Percentiles rank a stretch among this genome's conserved stretches.
phyloP scores from a whole-genome alignment of 2,113 vertebrate genomes.

The Dipodomys merriami region DNA sequence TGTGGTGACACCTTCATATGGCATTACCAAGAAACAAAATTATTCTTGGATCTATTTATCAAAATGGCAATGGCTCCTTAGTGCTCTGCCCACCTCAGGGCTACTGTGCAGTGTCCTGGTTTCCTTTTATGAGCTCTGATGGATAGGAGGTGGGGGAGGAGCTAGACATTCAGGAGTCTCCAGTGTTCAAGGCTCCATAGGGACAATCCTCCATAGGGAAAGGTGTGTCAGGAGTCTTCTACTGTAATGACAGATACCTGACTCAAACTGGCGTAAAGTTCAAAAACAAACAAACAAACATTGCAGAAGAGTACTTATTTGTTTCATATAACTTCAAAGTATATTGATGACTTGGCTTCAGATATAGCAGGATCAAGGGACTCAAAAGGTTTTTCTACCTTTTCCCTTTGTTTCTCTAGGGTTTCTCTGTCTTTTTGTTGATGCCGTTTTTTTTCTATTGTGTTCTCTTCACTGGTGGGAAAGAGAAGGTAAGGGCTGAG shows the following conservation, averaged over 20 bases:
- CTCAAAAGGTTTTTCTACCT: background rate
- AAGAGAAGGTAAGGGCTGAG: background rate
- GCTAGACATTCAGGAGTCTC: background rate
- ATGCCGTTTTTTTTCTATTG: background rate
- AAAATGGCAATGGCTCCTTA: background rate
- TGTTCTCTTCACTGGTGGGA: background rate
- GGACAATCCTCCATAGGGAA: background rate
- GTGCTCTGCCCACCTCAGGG: background rate
- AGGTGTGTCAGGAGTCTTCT: background rate
- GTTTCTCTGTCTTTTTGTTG: background rate
- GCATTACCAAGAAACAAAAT: conserved; percentile 3
- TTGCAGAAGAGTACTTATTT: background rate
- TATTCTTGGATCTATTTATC: background rate
- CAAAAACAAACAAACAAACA: background rate
- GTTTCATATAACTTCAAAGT: conserved; percentile 7
- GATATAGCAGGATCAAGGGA: background rate
- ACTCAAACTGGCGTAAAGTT: background rate
- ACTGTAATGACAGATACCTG: background rate
- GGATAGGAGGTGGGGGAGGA: background rate
- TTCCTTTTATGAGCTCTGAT: background rate
- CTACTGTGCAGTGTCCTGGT: background rate
- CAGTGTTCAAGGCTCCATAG: background rate
- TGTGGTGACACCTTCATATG: background rate
- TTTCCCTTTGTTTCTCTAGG: background rate
- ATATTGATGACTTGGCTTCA: background rate